Percentiles rank a stretch among this genome's conserved stretches.
These are phyloP conservation scores for Caenorhabditis zanzibari DNA, from an alignment of 2,888 invertebrate species.

Conservation along the genomic window DNA sequence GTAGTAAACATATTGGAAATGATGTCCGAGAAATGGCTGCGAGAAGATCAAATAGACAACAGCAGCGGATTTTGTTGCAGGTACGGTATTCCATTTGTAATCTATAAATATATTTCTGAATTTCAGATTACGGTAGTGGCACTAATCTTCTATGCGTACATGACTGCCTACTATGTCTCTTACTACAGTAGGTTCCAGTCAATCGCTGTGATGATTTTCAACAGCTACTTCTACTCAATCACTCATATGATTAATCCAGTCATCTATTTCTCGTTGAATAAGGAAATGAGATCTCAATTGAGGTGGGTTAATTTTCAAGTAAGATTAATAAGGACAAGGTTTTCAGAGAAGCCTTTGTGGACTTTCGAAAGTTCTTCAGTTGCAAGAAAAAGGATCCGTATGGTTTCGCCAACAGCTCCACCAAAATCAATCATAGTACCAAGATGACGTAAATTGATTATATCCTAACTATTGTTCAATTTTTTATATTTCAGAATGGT, in stretches of 20 bases:
- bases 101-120: neutral
- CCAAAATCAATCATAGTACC: conserved; percentile 65
- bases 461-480: neutral
- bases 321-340: neutral
- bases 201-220: conserved; percentile 81
- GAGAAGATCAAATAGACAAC: conserved; percentile 80
- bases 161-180: conserved; percentile 82
- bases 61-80: conserved; percentile 81
- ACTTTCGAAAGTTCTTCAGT: conserved; percentile 47
- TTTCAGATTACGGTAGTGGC: conserved; percentile 83
- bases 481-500: conserved; percentile 54
- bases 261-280: conserved; percentile 82
- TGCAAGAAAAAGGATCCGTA: conserved; percentile 68
- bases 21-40: conserved; percentile 80
- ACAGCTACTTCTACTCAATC: conserved; percentile 83
- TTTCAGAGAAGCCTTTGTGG: conserved; percentile 60
- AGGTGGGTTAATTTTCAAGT: conserved; percentile 32
- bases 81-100: conserved; percentile 49
- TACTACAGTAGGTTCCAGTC: conserved; percentile 78
- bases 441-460: conserved; percentile 56
- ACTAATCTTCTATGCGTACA: conserved; percentile 82
- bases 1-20: conserved; percentile 75
- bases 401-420: conserved; percentile 66
- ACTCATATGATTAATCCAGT: conserved; percentile 83
- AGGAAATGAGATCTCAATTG: conserved; percentile 75